Percentiles rank a stretch among this genome's conserved stretches.
These are phyloP conservation scores for Promerops cafer DNA, from an alignment of 2,113 vertebrate genomes.

Conservation along the genomic window DNA sequence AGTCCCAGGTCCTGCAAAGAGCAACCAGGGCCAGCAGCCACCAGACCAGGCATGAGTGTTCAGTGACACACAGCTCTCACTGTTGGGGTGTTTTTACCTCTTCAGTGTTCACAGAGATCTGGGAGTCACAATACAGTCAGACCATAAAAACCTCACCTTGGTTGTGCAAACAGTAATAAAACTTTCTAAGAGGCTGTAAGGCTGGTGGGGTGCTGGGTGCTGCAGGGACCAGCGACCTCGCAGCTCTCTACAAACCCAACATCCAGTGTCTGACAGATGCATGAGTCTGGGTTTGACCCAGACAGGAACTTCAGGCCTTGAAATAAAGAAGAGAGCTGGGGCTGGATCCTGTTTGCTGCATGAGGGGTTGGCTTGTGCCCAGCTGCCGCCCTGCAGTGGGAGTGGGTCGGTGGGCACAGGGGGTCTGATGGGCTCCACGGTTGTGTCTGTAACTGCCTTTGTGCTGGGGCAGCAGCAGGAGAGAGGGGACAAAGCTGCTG, in stretches of 20 bases:
- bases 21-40: neutral
- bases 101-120: fast-evolving
- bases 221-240: fast-evolving
- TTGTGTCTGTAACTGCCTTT: neutral
- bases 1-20: neutral
- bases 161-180: neutral
- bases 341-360: neutral
- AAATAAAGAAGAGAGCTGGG: neutral
- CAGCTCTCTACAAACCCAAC: neutral
- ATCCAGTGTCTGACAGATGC: fast-evolving
- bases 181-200: neutral
- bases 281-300: neutral
- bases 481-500: neutral
- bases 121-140: fast-evolving
- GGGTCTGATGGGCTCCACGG: neutral
- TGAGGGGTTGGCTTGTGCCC: fast-evolving
- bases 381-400: neutral
- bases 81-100: neutral
- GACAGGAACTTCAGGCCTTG: neutral
- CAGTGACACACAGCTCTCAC: neutral
- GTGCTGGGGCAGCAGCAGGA: neutral
- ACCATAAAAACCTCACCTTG: neutral
- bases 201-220: neutral
- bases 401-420: fast-evolving
- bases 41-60: fast-evolving